Evolutionary conservation across 2,797 vertebrate species (phyloP).

Genomic region (Pseudochirops corinnae): DNA sequence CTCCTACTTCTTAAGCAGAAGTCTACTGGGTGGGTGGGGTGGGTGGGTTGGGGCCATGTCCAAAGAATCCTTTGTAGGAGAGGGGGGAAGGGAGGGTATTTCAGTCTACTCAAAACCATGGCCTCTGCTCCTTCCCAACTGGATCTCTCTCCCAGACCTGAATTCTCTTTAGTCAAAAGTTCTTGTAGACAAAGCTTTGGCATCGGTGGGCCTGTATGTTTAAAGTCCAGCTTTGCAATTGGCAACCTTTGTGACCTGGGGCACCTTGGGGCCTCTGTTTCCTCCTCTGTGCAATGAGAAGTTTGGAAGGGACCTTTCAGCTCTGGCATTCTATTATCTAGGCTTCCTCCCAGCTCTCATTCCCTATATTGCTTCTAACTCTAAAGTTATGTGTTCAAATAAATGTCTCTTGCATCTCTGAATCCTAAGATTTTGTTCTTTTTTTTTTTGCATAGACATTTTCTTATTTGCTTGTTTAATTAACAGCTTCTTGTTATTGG

Average conservation of each 20-base stretch:
- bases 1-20: neutral
- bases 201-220: neutral
- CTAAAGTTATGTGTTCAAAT: neutral
- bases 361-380: neutral
- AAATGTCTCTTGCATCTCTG: neutral
- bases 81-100: neutral
- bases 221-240: neutral
- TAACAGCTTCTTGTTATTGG: neutral
- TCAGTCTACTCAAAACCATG: neutral
- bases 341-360: neutral
- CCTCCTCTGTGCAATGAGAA: neutral
- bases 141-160: neutral
- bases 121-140: neutral
- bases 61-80: conserved; percentile 27
- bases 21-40: neutral
- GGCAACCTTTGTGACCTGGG: neutral
- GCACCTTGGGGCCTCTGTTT: neutral
- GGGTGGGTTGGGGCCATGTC: neutral
- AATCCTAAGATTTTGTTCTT: neutral
- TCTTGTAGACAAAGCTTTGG: neutral
- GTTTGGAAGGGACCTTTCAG: neutral
- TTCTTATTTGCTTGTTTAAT: neutral
- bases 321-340: neutral
- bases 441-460: neutral
- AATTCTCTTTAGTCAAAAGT: neutral